Conservation (phyloP, 2,797 vertebrate species). For the Parotocinclus haroldoi region DNA sequence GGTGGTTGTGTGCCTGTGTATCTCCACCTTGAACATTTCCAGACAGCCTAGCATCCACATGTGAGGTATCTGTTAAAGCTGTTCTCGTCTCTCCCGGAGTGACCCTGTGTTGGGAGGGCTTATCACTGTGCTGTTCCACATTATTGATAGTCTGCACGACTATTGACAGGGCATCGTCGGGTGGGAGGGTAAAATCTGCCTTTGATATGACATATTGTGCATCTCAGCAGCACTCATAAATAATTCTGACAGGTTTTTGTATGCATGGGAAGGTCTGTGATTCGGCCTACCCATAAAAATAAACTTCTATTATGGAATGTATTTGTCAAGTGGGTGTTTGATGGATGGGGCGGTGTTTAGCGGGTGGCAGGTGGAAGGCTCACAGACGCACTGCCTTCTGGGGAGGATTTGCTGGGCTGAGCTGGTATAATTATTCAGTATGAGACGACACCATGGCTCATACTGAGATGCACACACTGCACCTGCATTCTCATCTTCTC, state of each 20-base stretch:
- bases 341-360: slow-evolving; percentile 99
- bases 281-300: slow-evolving; percentile 99
- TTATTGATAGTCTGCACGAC: slow-evolving; percentile 96
- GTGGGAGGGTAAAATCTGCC: slow-evolving; percentile 90
- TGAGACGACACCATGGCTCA: slow-evolving; percentile 76
- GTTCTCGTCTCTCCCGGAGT: slow-evolving; percentile 64
- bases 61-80: slow-evolving; percentile 68
- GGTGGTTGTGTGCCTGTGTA: slow-evolving; percentile 27
- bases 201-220: slow-evolving; percentile 99
- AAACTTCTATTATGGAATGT: slow-evolving; percentile 99
- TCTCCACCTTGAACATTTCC: slow-evolving; percentile 22
- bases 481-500: slow-evolving; percentile 49
- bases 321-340: slow-evolving; percentile 99
- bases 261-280: slow-evolving; percentile 99
- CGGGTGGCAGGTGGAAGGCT: slow-evolving; percentile 97
- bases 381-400: slow-evolving; percentile 88
- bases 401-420: slow-evolving; percentile 89
- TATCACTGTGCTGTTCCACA: slow-evolving; percentile 86
- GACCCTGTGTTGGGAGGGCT: slow-evolving; percentile 83
- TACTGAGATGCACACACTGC: slow-evolving; percentile 22
- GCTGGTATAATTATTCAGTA: slow-evolving; percentile 95
- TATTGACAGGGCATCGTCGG: slow-evolving; percentile 97
- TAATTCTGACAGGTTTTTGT: slow-evolving; percentile 99
- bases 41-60: slow-evolving; percentile 39
- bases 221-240: slow-evolving; percentile 99